Conservation (phyloP, 2,113 vertebrate species). For the Crotalus viridis region DNA sequence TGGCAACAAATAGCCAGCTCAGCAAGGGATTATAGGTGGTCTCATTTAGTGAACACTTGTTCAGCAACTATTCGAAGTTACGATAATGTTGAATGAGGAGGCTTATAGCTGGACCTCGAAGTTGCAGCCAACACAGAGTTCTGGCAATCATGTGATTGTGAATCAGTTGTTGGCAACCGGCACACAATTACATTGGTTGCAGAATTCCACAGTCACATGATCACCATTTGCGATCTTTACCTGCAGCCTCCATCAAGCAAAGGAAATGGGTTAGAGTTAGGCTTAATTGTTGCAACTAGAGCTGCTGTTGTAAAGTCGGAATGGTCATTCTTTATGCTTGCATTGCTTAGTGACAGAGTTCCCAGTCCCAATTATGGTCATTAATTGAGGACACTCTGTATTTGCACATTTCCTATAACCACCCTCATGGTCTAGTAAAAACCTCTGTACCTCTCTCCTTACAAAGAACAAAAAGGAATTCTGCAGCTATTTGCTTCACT, state of each 20-base stretch:
- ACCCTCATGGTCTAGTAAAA: not conserved
- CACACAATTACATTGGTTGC: not conserved
- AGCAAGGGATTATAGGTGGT: not conserved
- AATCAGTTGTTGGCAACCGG: not conserved
- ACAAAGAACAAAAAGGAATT: constrained; percentile 97
- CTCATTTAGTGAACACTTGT: not conserved
- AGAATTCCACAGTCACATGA: not conserved
- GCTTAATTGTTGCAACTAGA: not conserved
- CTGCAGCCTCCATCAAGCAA: not conserved
- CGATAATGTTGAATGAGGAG: not conserved
- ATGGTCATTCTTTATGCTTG: not conserved
- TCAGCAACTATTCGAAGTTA: not conserved
- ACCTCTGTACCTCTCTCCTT: constrained; percentile 89
- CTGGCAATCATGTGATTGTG: not conserved
- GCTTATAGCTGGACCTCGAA: not conserved
- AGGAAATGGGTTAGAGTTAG: not conserved
- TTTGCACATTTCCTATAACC: not conserved
- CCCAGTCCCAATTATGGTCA: not conserved
- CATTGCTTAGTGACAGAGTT: not conserved
- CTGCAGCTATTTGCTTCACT: constrained; percentile 94
- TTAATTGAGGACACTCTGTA: not conserved
- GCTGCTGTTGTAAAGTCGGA: not conserved
- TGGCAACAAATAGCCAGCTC: not conserved
- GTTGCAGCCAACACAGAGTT: not conserved
- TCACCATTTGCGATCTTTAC: not conserved